Evolutionary conservation across 2,797 vertebrate species (phyloP), one percentile per base, ranked within the genome.

Genomic region (Arvicola amphibius): DNA sequence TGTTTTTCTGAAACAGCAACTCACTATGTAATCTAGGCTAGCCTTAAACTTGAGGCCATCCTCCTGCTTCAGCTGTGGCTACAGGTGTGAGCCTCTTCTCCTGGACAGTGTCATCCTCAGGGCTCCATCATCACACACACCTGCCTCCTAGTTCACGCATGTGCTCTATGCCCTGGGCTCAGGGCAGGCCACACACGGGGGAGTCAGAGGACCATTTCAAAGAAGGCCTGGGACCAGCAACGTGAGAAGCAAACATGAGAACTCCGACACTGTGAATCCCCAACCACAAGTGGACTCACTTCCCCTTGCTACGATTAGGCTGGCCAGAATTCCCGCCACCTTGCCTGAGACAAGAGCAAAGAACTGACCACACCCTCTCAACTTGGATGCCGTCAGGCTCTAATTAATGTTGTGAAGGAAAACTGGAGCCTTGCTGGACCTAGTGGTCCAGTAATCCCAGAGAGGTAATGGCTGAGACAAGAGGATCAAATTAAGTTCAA

Each of bases 251-350:
- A 37, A 29, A 6, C 0, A 8, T 14, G 43, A 69, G 74, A 90
- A 32, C 61, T 51, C 1, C 0, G 32, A 74, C 67, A 14, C 86
- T 69, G 59, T 17, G 65, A 94, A 17, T 32, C 65, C 84, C 61
- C 59, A 93, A 88, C 76, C 65, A 69, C 80, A 43, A 61, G 2
- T 4, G 13, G 16, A 32, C 34, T 69, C 59, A 85, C 59, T 78
- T 95, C 89, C 96, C 63, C 93, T 67, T 32, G 29, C 6, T 2
- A 65, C 67, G 79, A 76, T 94, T 92, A 81, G 59, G 86, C 12
- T 16, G 12, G 63, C 84, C 90, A 43, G 4, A 51, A 73, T 67
- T 61, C 91, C 32, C 46, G 29, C 32, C 34, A 6, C 48, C 21
- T 53, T 27, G 79, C 43, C 23, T 0, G 8, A 71, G 76, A 63